Percentiles rank a stretch among this genome's conserved stretches.
phyloP scores from a whole-genome alignment of 2,797 vertebrate genomes.

The Lithobates sylvaticus region DNA sequence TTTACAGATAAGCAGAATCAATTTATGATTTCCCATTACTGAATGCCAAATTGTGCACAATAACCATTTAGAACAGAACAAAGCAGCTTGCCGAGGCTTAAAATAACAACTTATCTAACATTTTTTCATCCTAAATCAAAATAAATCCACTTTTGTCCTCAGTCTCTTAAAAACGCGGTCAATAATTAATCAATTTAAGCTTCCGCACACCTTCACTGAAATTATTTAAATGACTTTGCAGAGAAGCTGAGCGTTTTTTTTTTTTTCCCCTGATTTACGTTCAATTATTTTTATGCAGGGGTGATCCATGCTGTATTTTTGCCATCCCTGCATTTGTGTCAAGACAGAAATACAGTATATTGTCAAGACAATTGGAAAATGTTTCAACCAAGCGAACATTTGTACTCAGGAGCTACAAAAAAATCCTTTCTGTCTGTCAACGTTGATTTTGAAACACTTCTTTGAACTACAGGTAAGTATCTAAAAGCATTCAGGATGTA shows the following conservation, averaged over 20 bases:
- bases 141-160: slow-evolving; percentile 34
- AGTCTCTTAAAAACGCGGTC: slow-evolving; percentile 34
- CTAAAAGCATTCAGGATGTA: slow-evolving; percentile 59
- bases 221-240: slow-evolving; percentile 56
- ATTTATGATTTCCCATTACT: slow-evolving; percentile 52
- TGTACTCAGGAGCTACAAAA: slow-evolving; percentile 49
- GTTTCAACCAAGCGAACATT: slow-evolving; percentile 58
- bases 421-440: slow-evolving; percentile 44
- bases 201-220: slow-evolving; percentile 39
- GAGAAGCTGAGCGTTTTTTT: not conserved
- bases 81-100: not conserved
- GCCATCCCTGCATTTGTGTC: slow-evolving; percentile 51
- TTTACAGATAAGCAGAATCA: slow-evolving; percentile 60
- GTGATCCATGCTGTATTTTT: slow-evolving; percentile 58
- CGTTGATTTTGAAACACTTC: slow-evolving; percentile 44
- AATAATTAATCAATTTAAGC: slow-evolving; percentile 59
- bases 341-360: slow-evolving; percentile 34
- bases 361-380: slow-evolving; percentile 61
- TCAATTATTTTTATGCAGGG: slow-evolving; percentile 60
- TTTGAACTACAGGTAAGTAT: slow-evolving; percentile 57
- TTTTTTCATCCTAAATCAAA: slow-evolving; percentile 39
- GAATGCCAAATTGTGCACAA: slow-evolving; percentile 57
- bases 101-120: slow-evolving; percentile 44
- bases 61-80: slow-evolving; percentile 43
- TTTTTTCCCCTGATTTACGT: slow-evolving; percentile 51